Conservation (phyloP, 1,140 invertebrate species). For the Neoseiulus cucumeris region DNA sequence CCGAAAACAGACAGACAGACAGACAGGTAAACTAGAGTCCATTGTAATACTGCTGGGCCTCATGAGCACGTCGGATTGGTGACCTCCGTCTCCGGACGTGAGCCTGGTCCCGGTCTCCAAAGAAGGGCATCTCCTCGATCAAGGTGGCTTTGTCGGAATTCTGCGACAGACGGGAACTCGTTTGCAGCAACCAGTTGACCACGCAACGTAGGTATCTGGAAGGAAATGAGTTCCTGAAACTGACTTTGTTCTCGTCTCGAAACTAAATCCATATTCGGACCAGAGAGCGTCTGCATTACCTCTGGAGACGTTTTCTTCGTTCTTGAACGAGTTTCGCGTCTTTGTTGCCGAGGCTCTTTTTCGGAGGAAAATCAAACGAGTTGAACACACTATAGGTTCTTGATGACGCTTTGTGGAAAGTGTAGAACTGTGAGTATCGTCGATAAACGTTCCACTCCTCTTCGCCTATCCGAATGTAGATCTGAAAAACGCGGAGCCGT, state of each 20-base stretch:
- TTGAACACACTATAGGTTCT: constrained; percentile 50
- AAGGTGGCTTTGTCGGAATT: neutral
- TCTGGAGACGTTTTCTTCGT: constrained; percentile 47
- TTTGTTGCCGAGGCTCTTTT: constrained; percentile 75
- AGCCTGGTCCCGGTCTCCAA: neutral
- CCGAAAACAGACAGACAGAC: too few species aligned
- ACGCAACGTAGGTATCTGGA: constrained; percentile 38
- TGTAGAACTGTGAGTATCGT: constrained; percentile 70
- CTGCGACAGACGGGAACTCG: constrained; percentile 27
- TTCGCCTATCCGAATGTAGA: constrained; percentile 58
- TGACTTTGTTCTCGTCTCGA: too few species aligned
- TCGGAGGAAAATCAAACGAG: constrained; percentile 75
- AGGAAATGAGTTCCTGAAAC: too few species aligned
- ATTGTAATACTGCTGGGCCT: neutral
- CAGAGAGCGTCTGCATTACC: too few species aligned
- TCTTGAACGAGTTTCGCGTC: constrained; percentile 58
- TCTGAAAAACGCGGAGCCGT: constrained; percentile 30
- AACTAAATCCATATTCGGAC: too few species aligned
- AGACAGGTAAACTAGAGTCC: constrained; percentile 6
- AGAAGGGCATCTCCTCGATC: neutral
- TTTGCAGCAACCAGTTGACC: constrained; percentile 42
- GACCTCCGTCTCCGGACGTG: neutral
- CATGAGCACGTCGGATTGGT: neutral
- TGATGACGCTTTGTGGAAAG: constrained; percentile 54
- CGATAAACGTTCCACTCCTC: constrained; percentile 86